Percentiles rank a stretch among this genome's conserved stretches.
Conservation (phyloP, 2,888 invertebrate species). For the Lycaena phlaeas region DNA sequence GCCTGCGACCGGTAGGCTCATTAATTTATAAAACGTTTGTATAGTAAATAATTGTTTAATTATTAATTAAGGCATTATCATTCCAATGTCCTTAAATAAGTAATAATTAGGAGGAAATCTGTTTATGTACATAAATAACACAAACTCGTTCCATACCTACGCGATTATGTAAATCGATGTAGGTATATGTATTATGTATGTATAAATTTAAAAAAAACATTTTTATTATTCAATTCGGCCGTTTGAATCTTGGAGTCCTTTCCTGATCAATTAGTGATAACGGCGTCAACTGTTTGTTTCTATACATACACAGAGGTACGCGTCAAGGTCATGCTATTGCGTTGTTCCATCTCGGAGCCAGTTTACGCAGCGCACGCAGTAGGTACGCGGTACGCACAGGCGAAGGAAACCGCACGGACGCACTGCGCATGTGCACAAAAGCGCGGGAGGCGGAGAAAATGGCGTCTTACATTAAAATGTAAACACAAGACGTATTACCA, state of each 20-base stretch:
- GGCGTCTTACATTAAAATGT: conserved; percentile 18
- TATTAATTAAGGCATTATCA: too few relatives aligned
- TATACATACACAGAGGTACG: conserved; percentile 24
- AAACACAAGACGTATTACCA: conserved; percentile 7
- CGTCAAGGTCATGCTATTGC: conserved; percentile 30
- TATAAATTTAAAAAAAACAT: conserved; percentile 1
- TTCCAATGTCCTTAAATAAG: too few relatives aligned
- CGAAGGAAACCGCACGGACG: conserved; percentile 7
- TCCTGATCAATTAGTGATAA: conserved; percentile 15
- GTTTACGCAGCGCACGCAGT: conserved; percentile 15
- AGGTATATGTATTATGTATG: too few relatives aligned
- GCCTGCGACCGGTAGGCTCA: too few relatives aligned
- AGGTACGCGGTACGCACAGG: conserved; percentile 6
- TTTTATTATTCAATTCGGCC: too few relatives aligned
- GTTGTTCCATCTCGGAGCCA: conserved; percentile 25
- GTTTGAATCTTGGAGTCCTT: too few relatives aligned
- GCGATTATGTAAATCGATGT: not conserved
- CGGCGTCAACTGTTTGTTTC: conserved; percentile 16
- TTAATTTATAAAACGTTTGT: too few relatives aligned
- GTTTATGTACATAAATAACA: too few relatives aligned
- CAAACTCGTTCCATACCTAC: too few relatives aligned
- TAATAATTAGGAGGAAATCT: too few relatives aligned
- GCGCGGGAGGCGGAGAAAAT: conserved; percentile 30
- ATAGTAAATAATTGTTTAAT: too few relatives aligned
- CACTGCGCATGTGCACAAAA: conserved; percentile 38